Conservation (phyloP, 2,113 vertebrate genomes). For the Columba janthina region DNA sequence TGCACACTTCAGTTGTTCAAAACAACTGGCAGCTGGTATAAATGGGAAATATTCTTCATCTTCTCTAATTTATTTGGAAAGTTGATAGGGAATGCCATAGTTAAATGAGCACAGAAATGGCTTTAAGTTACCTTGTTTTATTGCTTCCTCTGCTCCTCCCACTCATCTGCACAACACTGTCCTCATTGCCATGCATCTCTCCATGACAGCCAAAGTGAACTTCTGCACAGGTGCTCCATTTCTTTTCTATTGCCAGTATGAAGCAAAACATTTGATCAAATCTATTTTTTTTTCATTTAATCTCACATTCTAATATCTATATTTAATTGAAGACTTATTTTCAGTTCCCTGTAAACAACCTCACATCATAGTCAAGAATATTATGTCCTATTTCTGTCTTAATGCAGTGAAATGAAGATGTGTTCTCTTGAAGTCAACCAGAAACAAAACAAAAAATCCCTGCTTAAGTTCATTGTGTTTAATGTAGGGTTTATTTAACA, state of each 20-base stretch:
- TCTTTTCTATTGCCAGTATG: not conserved
- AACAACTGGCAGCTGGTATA: not conserved
- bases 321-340: not conserved
- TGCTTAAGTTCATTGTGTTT: not conserved
- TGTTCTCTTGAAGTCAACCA: not conserved
- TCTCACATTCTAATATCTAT: not conserved
- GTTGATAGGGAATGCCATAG: not conserved
- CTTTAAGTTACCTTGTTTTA: not conserved
- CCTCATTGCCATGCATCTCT: not conserved
- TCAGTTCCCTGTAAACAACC: not conserved
- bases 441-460: not conserved
- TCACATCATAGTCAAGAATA: not conserved
- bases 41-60: not conserved
- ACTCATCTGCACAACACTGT: conserved; percentile 25
- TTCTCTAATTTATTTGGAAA: conserved; percentile 3
- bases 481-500: not conserved
- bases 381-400: not conserved
- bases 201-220: not conserved
- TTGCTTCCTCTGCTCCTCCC: conserved; percentile 8
- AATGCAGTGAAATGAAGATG: not conserved
- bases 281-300: not conserved
- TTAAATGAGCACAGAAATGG: not conserved
- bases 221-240: not conserved
- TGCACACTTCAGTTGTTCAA: not conserved
- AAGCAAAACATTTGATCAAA: not conserved